A percentile compares a stretch with the other conserved stretches of the same genome.
Evolutionary conservation across 2,888 invertebrate genomes (phyloP).

Genomic region (Lasius fuliginosus): DNA sequence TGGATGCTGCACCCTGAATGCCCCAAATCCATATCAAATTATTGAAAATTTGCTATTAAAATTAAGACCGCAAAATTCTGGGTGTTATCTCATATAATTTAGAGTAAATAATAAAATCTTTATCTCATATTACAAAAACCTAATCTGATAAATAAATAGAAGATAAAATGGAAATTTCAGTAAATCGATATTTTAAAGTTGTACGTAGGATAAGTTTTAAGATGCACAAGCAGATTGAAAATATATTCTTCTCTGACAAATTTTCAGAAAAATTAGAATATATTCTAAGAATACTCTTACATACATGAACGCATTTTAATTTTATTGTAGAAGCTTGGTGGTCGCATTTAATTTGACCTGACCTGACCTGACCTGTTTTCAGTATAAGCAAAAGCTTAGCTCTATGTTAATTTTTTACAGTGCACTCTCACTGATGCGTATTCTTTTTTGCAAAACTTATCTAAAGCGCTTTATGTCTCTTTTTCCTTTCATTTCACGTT

Average conservation of each 20-base stretch:
- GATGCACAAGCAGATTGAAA: conserved; percentile 2
- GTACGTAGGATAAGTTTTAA: not conserved
- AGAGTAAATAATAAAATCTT: not conserved
- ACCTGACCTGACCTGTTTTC: conserved; percentile 59
- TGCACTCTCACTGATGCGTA: conserved; percentile 49
- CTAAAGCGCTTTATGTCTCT: conserved; percentile 20
- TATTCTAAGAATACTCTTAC: not conserved
- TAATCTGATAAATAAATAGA: not conserved
- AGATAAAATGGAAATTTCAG: conserved; percentile 1
- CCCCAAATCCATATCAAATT: not conserved
- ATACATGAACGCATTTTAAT: not conserved
- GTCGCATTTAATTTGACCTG: conserved; percentile 49
- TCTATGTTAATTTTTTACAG: conserved; percentile 61
- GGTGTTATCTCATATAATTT: not conserved
- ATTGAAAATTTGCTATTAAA: not conserved
- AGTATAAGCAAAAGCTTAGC: conserved; percentile 52
- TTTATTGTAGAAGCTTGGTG: conserved; percentile 39
- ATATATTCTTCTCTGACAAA: conserved; percentile 24
- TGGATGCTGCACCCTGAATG: not conserved
- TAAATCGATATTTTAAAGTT: not conserved
- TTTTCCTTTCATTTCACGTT: conserved; percentile 40
- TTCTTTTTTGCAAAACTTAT: conserved; percentile 27
- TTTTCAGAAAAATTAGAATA: not conserved
- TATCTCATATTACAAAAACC: too few relatives aligned
- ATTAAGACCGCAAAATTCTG: not conserved